Percentiles rank a stretch among this genome's conserved stretches.
phyloP scores from a whole-genome alignment of 2,888 invertebrate genomes.

The Nipponacmea schrenckii region DNA sequence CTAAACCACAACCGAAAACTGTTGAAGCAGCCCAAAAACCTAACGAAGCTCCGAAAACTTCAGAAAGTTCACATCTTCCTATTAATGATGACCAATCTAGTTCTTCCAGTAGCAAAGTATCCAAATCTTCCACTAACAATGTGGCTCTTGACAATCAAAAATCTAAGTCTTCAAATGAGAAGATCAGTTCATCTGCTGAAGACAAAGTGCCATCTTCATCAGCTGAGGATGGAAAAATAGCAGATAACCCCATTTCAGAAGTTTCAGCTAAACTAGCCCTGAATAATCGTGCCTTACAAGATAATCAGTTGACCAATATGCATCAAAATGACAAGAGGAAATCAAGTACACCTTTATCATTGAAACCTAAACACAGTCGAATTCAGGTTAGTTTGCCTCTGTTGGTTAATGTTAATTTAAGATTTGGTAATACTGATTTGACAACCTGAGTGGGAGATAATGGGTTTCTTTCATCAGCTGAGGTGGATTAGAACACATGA shows the following conservation, averaged over 20 bases:
- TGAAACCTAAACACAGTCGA: slow-evolving; percentile 20
- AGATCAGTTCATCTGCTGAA: not conserved
- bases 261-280: slow-evolving; percentile 9
- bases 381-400: slow-evolving; percentile 18
- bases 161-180: not conserved
- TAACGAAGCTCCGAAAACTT: not conserved
- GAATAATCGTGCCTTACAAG: slow-evolving; percentile 11
- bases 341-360: slow-evolving; percentile 9
- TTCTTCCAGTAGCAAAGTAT: not conserved
- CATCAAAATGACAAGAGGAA: not conserved
- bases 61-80: not conserved
- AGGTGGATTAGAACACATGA: too few relatives aligned
- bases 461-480: too few relatives aligned
- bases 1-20: not conserved
- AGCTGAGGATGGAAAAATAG: slow-evolving; percentile 6
- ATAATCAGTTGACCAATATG: slow-evolving; percentile 36
- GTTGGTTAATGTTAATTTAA: too few relatives aligned
- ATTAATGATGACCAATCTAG: not conserved
- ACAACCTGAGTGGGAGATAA: too few relatives aligned
- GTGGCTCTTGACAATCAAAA: not conserved
- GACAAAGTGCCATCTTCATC: slow-evolving; percentile 14
- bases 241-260: slow-evolving; percentile 15
- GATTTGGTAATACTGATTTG: too few relatives aligned
- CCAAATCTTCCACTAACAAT: slow-evolving; percentile 20
- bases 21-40: not conserved